Base-by-base conservation (phyloP, 2,888 invertebrate genomes). In the Cephus spinipes region DNA sequence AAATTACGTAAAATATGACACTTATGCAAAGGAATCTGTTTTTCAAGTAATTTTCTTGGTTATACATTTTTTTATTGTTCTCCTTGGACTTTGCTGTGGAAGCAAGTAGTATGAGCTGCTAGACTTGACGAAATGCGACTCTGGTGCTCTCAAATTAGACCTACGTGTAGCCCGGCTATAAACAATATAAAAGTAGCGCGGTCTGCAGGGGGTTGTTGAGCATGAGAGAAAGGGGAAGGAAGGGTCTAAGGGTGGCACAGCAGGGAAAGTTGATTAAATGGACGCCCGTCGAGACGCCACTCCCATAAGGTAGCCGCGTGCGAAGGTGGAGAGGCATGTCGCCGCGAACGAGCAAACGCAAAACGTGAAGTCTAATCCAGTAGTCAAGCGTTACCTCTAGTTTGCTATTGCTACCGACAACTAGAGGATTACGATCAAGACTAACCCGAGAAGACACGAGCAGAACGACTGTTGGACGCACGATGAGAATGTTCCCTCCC, bases 181-280 rank as follows among this genome's bases (percentile, higher is more conserved):
- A 55, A 55, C 55, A 55, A 55, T 55, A 55, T 55, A 55, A 55
- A 55, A 55, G 55, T 55, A 55, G 23, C 55, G 55, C 55, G 23
- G 55, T 55, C 55, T 55, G 23, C 55, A 55, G 55, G 55, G 55
- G 55, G 55, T 23, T 55, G 23, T 55, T 55, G 74, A 77, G 23
- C 35, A 55, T 36, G 74, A 31, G 74, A 11, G 40, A 73, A 68
- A 75, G n/a, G 55, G 75, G 68, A 75, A 78, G 78, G 71, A 34
- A 55, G 31, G 32, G 71, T 34, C 69, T 73, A 68, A 40, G 35
- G 68, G 73, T 73, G 75, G 76, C 75, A 55, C 76, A 32, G 76
- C 30, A 73, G 79, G 77, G 79, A 76, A 73, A 74, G 77, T 81
- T 81, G 77, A 81, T 81, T 81, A 81, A 81, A 81, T 81, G 79